Evolutionary conservation across 92 coral and sea anemone species (phyloP), one percentile per base, ranked within the genome.

Genomic region (Epizoanthus stellaris): DNA sequence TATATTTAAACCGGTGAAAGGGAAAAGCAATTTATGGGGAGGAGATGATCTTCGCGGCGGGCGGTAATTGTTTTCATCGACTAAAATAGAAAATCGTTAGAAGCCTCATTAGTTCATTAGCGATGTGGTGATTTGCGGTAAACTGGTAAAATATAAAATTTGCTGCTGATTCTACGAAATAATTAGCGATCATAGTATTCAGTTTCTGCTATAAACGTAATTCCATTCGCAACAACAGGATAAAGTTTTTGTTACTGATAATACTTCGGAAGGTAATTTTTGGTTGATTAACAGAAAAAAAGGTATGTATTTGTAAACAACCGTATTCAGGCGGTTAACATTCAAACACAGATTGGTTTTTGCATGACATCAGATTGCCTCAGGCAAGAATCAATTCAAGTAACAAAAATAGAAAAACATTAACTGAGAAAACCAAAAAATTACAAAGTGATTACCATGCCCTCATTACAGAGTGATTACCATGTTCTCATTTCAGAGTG

Each of bases 11-110:
- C 4, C 38, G 20, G 19, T 19, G 62, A 17, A 75, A 25, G 30
- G 47, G 52, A 5, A 30, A 75, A 11, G n/a, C 57, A 19, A 54
- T 54, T 19, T 72, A 11, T 47, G 23, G 16, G 47, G 36, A 30
- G 49, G 21, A 57, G 49, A 57, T 17, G 15, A 54, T 75, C 47
- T 16, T 75, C 49, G 49, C 67, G 25, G 49, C 67, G 16, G 66
- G 80, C 14, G 80, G 67, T 75, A 30, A 30, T 75, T 75, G 57
- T 75, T 17, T 75, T 57, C 59, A 30, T 34, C 56, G 56, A 52
- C 52, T 56, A 4, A 30, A 30, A 34, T 13, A 75, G 36, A 75
- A 11, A 75, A 54, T 43, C 17, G 17, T n/a, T 56, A 15, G n/a
- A 43, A 12, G 11, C 42, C 42, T 57, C 65, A 6, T 36, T 14